Evolutionary conservation across 2,113 vertebrate species (phyloP).

Genomic region (Campylomormyrus numenius): DNA sequence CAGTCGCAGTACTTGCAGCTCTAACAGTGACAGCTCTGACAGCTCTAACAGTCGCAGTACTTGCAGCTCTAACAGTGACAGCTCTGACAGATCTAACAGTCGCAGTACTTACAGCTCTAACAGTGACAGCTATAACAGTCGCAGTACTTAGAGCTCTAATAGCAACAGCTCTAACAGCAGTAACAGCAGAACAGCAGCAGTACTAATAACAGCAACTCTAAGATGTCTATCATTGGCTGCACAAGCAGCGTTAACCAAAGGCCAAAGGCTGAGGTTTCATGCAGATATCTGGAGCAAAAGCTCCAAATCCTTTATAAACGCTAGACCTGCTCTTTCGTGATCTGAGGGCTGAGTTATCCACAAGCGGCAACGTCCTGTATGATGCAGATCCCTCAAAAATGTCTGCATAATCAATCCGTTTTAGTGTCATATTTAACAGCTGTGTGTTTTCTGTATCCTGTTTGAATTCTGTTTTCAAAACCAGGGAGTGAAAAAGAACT

Average conservation of each 20-base stretch:
- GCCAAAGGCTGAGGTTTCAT: background rate
- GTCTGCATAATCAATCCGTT: background rate
- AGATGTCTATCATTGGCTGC: background rate
- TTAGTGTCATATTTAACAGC: background rate
- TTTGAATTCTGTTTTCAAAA: background rate
- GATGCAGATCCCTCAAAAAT: background rate
- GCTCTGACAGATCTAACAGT: background rate
- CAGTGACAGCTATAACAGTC: background rate
- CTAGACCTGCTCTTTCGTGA: background rate
- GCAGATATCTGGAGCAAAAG: background rate
- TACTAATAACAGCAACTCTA: background rate
- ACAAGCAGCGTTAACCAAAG: background rate
- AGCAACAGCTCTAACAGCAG: background rate
- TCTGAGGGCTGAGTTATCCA: background rate
- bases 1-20: background rate
- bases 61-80: background rate
- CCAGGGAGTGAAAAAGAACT: constrained; percentile 1
- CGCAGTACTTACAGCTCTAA: too few species aligned
- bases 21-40: too few species aligned
- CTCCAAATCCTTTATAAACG: background rate
- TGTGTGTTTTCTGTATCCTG: background rate
- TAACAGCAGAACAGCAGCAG: background rate
- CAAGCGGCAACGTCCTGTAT: background rate
- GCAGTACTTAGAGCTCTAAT: background rate
- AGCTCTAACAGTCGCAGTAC: background rate